Percentiles rank a stretch among this genome's conserved stretches.
These are phyloP conservation scores for Thunnus albacares DNA, from an alignment of 2,797 vertebrate species.

Conservation along the genomic window DNA sequence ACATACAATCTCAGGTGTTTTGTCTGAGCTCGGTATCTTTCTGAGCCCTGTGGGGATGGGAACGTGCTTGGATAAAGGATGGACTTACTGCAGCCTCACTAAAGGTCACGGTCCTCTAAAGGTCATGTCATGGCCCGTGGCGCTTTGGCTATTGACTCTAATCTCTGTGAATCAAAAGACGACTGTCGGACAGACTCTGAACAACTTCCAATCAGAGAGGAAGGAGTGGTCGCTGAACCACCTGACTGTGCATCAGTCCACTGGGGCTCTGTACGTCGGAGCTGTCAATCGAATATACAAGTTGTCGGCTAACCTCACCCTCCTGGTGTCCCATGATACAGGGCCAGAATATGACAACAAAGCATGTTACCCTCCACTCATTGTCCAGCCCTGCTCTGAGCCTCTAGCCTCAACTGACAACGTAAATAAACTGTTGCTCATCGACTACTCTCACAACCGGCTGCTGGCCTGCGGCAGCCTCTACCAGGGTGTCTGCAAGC, in stretches of 20 bases:
- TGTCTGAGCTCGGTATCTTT: constrained; percentile 49
- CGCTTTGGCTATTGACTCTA: constrained; percentile 78
- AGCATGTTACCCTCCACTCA: constrained; percentile 97
- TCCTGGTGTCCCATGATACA: constrained; percentile 96
- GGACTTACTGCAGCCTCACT: constrained; percentile 75
- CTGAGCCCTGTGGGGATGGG: constrained; percentile 79
- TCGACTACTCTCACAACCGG: constrained; percentile 97
- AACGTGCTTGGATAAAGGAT: constrained; percentile 75
- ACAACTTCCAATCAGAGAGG: constrained; percentile 93
- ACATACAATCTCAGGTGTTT: constrained; percentile 55
- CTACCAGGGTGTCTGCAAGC: constrained; percentile 98
- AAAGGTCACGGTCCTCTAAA: constrained; percentile 67
- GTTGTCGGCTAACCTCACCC: constrained; percentile 94
- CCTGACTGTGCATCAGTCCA: constrained; percentile 92
- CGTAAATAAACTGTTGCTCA: constrained; percentile 96
- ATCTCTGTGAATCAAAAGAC: constrained; percentile 69
- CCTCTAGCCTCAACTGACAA: constrained; percentile 96
- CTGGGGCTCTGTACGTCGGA: constrained; percentile 94
- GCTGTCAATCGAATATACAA: constrained; percentile 98
- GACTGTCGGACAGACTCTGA: constrained; percentile 84
- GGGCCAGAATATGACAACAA: constrained; percentile 99
- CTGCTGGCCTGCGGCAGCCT: constrained; percentile 97
- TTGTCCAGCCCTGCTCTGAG: constrained; percentile 97
- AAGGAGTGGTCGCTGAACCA: constrained; percentile 97
- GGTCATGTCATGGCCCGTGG: constrained; percentile 75